Conservation (phyloP, 2,888 invertebrate genomes). For the Temnothorax rugatulus region DNA sequence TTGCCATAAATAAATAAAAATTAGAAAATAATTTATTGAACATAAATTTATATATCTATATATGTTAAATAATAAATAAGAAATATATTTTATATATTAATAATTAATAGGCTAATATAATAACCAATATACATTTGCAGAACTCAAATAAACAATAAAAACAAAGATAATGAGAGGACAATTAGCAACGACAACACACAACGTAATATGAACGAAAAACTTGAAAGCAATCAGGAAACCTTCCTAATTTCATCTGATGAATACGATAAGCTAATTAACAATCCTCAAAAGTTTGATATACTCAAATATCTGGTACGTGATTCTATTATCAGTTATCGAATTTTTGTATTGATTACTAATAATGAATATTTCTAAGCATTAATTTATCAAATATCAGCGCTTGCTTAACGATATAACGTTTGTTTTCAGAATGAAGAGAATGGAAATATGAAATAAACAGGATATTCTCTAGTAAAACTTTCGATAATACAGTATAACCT, state of each 20-base stretch:
- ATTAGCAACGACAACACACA: constrained; percentile 50
- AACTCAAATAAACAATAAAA: constrained; percentile 56
- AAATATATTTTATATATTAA: background rate
- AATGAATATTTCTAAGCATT: background rate
- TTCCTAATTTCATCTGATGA: constrained; percentile 70
- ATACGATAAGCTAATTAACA: constrained; percentile 62
- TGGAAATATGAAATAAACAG: constrained; percentile 13
- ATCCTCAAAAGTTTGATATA: constrained; percentile 68
- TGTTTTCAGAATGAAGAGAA: constrained; percentile 18
- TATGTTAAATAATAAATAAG: background rate
- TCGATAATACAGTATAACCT: background rate
- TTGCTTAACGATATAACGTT: background rate
- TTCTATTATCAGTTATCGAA: background rate
- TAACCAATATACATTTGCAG: constrained; percentile 31
- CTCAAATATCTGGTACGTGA: constrained; percentile 76
- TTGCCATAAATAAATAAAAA: background rate
- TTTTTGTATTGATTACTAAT: background rate
- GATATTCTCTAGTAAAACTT: background rate
- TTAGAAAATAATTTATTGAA: constrained; percentile 1
- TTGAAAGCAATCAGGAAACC: constrained; percentile 64
- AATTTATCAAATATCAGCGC: background rate
- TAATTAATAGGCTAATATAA: constrained; percentile 10
- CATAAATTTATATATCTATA: too few relatives aligned
- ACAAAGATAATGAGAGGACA: constrained; percentile 45
- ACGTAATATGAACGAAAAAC: constrained; percentile 40